These are phyloP conservation scores for Drosophila trapezifrons DNA, from an alignment of 1,140 invertebrate genomes.

Conservation along the genomic window DNA sequence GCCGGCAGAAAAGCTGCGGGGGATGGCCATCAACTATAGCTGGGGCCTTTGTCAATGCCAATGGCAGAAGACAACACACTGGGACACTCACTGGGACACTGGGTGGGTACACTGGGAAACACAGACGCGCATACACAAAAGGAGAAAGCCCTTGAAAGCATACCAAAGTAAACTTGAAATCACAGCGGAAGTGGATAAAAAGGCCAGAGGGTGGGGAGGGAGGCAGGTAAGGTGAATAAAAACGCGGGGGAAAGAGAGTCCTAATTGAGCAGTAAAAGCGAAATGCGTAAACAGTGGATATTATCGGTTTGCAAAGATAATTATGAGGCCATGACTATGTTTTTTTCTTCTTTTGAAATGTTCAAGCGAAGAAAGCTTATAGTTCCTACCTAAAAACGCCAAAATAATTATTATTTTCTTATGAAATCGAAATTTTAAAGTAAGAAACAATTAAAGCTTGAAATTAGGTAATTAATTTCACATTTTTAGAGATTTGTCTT, in stretches of 20 bases:
- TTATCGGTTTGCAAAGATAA: background rate
- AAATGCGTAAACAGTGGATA: conserved; percentile 34
- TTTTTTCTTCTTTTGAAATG: too few relatives aligned
- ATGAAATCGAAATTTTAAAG: background rate
- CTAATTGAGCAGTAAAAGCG: conserved; percentile 75
- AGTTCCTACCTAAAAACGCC: too few relatives aligned
- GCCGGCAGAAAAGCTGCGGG: conserved; percentile 8
- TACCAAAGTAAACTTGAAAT: conserved; percentile 53
- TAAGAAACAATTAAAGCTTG: too few relatives aligned
- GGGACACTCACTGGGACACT: background rate
- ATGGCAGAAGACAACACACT: conserved; percentile 64
- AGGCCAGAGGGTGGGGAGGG: background rate
- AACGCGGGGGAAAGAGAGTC: conserved; percentile 8
- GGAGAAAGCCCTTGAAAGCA: conserved; percentile 44
- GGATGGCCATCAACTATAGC: conserved; percentile 20
- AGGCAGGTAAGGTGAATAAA: too few relatives aligned
- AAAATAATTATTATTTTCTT: too few relatives aligned
- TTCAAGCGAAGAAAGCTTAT: too few relatives aligned
- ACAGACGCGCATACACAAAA: background rate
- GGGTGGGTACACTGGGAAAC: background rate
- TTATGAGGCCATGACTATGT: too few relatives aligned
- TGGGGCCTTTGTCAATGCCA: conserved; percentile 69
- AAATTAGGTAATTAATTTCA: background rate
- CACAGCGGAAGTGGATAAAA: conserved; percentile 53
- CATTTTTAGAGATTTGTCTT: background rate